Evolutionary conservation across 2,888 invertebrate species (phyloP), one percentile per base, ranked within the genome.

Genomic region (Eilema sororculum): DNA sequence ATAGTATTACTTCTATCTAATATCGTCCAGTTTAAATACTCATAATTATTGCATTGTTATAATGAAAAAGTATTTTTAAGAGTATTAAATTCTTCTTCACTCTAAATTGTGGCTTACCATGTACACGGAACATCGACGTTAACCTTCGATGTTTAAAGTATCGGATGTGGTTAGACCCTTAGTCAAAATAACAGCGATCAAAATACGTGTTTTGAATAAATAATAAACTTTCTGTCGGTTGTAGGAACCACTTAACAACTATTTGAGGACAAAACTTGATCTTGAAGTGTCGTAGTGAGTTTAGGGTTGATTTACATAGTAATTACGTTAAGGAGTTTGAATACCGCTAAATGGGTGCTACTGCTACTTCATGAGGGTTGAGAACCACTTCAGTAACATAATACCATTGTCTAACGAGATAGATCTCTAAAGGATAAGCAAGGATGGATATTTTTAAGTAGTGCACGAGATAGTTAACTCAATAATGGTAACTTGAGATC

Each of bases 111-210:
- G 52, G 52, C 22, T 6, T n/a, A 13, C 22, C 60, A 6, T 33
- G 16, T 13, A 61, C 5, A 61, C 3, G n/a, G 9, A 13, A 33
- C 22, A 6, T 20, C 24, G 6, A 37, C 13, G 10, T 41, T 41
- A 24, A 41, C 16, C 0, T 41, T 24, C 20, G 62, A 41, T 24
- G 10, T 30, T 25, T 52, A n/a, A 28, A 64, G 28, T 64, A 64
- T 52, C 57, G 56, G 2, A 57, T 24, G 52, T 57, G 56, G 65
- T 60, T 63, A 64, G 69, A 71, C 67, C 33, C 56, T 78, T 74
- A 73, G 46, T 72, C 68, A 58, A 77, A 78, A 84, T 84, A 76
- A 79, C 80, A 73, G 78, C 78, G 82, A 81, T 84, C 81, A 82
- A 77, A 78, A 74, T 72, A 67, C 75, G 68, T 63, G 69, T 73